A percentile compares a stretch with the other conserved stretches of the same genome.
Conservation (phyloP, 2,888 invertebrate species). For the Agrochola circellaris region DNA sequence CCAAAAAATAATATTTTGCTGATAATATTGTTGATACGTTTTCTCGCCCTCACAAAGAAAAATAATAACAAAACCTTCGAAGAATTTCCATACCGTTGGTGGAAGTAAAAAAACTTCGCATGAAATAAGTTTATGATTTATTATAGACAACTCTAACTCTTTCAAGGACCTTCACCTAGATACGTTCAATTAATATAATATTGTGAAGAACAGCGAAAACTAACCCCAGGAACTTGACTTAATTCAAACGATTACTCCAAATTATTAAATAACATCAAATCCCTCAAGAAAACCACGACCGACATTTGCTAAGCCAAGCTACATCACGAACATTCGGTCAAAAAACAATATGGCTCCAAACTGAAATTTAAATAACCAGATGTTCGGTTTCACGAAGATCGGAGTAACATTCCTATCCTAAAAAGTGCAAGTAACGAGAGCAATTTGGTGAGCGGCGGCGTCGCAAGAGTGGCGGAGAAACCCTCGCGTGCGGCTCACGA, state of each 20-base stretch:
- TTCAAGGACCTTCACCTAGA: conserved; percentile 2
- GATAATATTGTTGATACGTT: conserved; percentile 7
- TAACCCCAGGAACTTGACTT: neutral
- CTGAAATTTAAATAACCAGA: conserved; percentile 48
- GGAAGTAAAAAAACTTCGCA: conserved; percentile 30
- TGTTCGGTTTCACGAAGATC: conserved; percentile 49
- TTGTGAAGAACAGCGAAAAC: neutral
- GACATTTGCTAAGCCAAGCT: conserved; percentile 12
- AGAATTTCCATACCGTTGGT: conserved; percentile 16
- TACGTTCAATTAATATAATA: conserved; percentile 3
- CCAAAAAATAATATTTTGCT: conserved; percentile 21
- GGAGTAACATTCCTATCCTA: conserved; percentile 62
- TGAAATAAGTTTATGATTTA: conserved; percentile 42
- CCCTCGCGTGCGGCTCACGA: conserved; percentile 78
- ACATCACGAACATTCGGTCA: conserved; percentile 22
- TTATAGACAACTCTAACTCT: conserved; percentile 12
- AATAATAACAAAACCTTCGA: conserved; percentile 27
- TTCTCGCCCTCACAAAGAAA: conserved; percentile 8
- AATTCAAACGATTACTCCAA: conserved; percentile 8
- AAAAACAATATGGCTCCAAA: conserved; percentile 17
- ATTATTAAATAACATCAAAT: conserved; percentile 5
- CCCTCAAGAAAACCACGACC: conserved; percentile 4
- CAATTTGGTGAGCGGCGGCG: conserved; percentile 73
- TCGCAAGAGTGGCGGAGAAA: conserved; percentile 71
- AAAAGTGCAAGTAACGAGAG: conserved; percentile 84